Evolutionary conservation across 2,113 vertebrate genomes (phyloP), one percentile per base, ranked within the genome.

Genomic region (Antigone vipio): DNA sequence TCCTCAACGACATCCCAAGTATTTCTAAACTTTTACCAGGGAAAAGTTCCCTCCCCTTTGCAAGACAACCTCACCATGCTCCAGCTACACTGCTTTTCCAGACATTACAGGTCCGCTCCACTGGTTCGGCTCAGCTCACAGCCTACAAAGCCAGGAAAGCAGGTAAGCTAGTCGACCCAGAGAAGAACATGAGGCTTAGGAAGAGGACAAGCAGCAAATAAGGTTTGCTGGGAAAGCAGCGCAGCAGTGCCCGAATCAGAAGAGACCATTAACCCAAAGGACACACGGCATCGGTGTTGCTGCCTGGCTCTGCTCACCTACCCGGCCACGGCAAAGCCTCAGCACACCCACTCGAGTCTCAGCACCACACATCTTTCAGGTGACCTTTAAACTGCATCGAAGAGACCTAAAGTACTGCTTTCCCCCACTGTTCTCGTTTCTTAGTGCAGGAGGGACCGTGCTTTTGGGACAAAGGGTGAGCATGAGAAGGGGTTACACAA

Each of bases 51-150:
- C 56, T 72, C 45, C 52, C 73, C n/a, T 71, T 62, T 55, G 76
- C 0, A 0, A 66, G 62, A 8, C 7, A 5, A 86, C 59, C 53
- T 66, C 47, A 15, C 58, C 72, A 55, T 0, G 1, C 30, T 1
- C 22, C 67, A 53, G 55, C 60, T 59, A 72, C 0, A 0, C 67
- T n/a, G 47, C 22, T 86, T 72, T 64, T 50, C 77, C 85, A 42
- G 34, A n/a, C 32, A 12, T 0, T 5, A 34, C 26, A 1, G 0
- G 29, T 9, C 56, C 1, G 2, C 27, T 47, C 50, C 44, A 11
- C 44, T 8, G 71, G 11, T 27, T 42, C 1, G 0, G 50, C 78
- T 80, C 62, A 26, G 42, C 88, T 79, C n/a, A 8, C 34, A 30
- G 67, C 29, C 78, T 4, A 56, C n/a, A 55, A 7, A 53, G 62